phyloP scores from a whole-genome alignment of 2,888 invertebrate species.

The Mythimna loreyi region DNA sequence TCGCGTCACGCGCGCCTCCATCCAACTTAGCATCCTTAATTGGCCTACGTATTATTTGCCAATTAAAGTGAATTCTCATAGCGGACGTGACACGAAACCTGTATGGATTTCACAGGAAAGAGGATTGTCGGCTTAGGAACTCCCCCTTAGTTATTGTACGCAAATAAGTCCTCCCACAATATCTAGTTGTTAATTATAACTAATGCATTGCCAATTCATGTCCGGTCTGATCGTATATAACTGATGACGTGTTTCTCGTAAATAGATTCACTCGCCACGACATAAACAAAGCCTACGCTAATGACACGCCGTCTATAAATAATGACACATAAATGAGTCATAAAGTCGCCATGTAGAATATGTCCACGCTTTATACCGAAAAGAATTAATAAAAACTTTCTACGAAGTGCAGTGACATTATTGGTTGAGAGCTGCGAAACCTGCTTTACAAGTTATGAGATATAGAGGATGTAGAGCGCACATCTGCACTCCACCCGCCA shows the following conservation, averaged over 20 bases:
- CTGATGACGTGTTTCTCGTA: constrained; percentile 69
- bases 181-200: constrained; percentile 28
- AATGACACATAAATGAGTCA: constrained; percentile 60
- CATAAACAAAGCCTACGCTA: constrained; percentile 66
- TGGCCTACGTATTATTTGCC: constrained; percentile 91
- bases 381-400: constrained; percentile 43
- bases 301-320: constrained; percentile 65
- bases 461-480: constrained; percentile 24
- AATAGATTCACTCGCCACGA: constrained; percentile 67
- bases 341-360: constrained; percentile 29
- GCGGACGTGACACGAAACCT: constrained; percentile 89
- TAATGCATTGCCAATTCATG: constrained; percentile 62
- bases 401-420: constrained; percentile 48
- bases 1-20: constrained; percentile 89
- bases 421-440: constrained; percentile 49
- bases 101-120: constrained; percentile 78
- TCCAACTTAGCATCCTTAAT: constrained; percentile 91
- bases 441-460: constrained; percentile 44
- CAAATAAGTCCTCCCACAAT: constrained; percentile 72
- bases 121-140: constrained; percentile 74
- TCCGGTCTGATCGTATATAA: constrained; percentile 63
- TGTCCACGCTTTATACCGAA: constrained; percentile 15
- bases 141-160: constrained; percentile 75
- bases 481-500: constrained; percentile 35
- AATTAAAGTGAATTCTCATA: constrained; percentile 91